Conservation (phyloP, 1,140 invertebrate species). For the Coptotermes formosanus region DNA sequence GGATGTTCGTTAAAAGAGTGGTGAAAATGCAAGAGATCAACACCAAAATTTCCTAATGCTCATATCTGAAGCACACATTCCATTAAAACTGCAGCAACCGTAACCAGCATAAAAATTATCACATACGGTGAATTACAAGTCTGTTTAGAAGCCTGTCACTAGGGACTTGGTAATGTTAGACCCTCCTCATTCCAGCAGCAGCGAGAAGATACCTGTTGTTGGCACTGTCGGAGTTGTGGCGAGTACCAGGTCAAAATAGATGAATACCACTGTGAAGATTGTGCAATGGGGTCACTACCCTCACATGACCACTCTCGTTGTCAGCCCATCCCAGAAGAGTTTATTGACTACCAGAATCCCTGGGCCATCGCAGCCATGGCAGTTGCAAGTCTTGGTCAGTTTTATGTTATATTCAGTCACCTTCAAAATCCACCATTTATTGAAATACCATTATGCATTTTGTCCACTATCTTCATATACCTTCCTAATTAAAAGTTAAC, state of each 20-base stretch:
- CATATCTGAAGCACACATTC: too few relatives aligned
- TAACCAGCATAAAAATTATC: too few relatives aligned
- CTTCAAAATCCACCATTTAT: too few relatives aligned
- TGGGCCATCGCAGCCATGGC: conserved; percentile 59
- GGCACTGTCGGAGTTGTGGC: conserved; percentile 62
- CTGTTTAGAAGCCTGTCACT: too few relatives aligned
- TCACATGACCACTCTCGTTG: conserved; percentile 48
- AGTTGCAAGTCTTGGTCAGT: conserved; percentile 49
- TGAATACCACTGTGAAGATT: conserved; percentile 62
- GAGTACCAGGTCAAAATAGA: conserved; percentile 59
- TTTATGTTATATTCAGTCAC: not conserved
- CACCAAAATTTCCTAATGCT: too few relatives aligned
- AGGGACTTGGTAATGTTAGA: not conserved
- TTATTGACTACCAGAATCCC: conserved; percentile 54
- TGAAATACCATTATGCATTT: too few relatives aligned
- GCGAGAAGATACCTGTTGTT: conserved; percentile 58
- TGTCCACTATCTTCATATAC: too few relatives aligned
- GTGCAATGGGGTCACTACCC: conserved; percentile 51
- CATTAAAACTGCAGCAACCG: too few relatives aligned
- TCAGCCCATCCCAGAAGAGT: conserved; percentile 52
- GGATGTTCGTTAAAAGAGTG: too few relatives aligned
- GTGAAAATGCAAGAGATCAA: too few relatives aligned
- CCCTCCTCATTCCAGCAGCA: conserved; percentile 34
- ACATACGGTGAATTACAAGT: too few relatives aligned
- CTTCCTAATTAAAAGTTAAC: too few relatives aligned